Evolutionary conservation across 2,888 invertebrate species (phyloP), one percentile per base, ranked within the genome.

Genomic region (Drosophila borealis): DNA sequence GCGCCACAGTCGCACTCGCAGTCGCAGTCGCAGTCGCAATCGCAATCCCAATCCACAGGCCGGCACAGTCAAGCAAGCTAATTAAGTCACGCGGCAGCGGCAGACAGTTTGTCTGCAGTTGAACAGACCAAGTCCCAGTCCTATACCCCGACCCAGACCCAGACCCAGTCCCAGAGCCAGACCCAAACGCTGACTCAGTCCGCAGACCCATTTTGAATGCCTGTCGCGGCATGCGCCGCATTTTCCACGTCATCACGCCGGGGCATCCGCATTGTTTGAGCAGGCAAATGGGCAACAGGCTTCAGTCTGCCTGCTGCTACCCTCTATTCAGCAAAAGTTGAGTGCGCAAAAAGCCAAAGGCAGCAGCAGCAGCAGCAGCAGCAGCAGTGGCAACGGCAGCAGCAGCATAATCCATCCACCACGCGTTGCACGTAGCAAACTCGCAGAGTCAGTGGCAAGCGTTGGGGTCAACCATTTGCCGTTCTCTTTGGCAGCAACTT

Each of bases 201-300:
- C 41, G 34, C 33, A 46, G 68, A 44, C 54, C 61, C 62, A 59
- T 44, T 64, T 67, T 57, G 53, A 65, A 68, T 68, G 71, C n/a
- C 49, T 71, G 68, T 21, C 39, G 75, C 70, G 71, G 64, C 81
- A 51, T 62, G 66, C 61, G 75, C 64, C 67, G 71, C 82, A 71
- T 77, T 83, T 86, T 83, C 82, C 87, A 83, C 84, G 81, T 83
- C 82, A 83, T 83, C 82, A 83, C 71, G 78, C 69, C 67, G 82
- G 61, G 72, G 66, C 81, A 76, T 59, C 65, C 68, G 81, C 79
- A 76, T 81, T 86, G 81, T 81, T 78, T 73, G 80, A 61, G 60
- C 72, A 80, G 67, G 57, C 67, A 57, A 70, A 74, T 69, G 62
- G 73, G 62, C 75, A 75, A 36, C 44, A 33, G 33, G 49, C 65